Conservation (phyloP, 1,140 invertebrate species). For the Ips nitidus region DNA sequence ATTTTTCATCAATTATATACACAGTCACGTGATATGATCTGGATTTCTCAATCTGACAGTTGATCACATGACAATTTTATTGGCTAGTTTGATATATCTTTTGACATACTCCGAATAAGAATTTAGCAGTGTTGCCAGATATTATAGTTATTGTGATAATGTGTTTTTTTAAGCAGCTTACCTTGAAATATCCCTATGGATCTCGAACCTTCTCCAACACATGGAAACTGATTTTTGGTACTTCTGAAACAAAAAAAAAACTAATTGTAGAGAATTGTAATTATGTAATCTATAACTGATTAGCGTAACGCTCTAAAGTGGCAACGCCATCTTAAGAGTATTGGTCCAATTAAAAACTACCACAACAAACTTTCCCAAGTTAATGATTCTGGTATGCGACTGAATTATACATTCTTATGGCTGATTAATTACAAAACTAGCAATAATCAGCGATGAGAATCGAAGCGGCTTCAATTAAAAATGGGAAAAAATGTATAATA, state of each 20-base stretch:
- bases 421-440: too few relatives aligned
- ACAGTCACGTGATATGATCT: neutral
- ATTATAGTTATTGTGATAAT: neutral
- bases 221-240: conserved; percentile 57
- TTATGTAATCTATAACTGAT: neutral
- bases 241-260: conserved; percentile 52
- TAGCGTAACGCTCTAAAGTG: too few relatives aligned
- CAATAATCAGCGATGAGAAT: too few relatives aligned
- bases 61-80: too few relatives aligned
- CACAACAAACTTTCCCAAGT: too few relatives aligned
- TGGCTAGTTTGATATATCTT: too few relatives aligned
- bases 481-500: neutral
- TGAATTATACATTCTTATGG: too few relatives aligned
- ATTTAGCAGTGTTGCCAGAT: neutral
- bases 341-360: too few relatives aligned
- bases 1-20: neutral
- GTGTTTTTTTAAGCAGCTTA: conserved; percentile 1
- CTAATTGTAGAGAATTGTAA: neutral
- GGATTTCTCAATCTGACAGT: too few relatives aligned
- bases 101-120: too few relatives aligned
- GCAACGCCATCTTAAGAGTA: too few relatives aligned
- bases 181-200: conserved; percentile 68
- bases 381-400: too few relatives aligned
- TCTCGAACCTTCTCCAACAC: conserved; percentile 66
- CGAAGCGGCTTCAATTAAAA: neutral